These are phyloP conservation scores for Distichodus sexfasciatus DNA, from an alignment of 2,797 vertebrate genomes.

Conservation along the genomic window DNA sequence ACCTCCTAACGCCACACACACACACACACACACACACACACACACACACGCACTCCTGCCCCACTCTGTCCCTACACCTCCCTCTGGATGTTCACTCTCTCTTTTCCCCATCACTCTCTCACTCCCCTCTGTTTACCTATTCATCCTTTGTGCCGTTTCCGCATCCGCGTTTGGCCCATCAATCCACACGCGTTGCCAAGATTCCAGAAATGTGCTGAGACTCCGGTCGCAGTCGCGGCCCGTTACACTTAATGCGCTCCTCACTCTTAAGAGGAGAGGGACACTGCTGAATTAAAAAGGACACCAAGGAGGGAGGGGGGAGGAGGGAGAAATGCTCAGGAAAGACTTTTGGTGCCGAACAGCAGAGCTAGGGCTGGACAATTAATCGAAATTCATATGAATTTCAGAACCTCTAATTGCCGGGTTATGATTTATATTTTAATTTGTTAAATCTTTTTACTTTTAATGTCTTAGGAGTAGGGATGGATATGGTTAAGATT, in stretches of 20 bases:
- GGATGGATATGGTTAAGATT: too few relatives aligned
- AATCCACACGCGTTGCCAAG: constrained; percentile 75
- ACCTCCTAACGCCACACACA: not conserved
- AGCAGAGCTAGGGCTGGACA: too few relatives aligned
- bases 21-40: constrained; percentile 22
- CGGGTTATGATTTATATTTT: too few relatives aligned
- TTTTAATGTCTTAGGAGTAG: too few relatives aligned
- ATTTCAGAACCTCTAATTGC: too few relatives aligned
- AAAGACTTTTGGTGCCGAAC: too few relatives aligned
- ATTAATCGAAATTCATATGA: too few relatives aligned
- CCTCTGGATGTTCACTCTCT: constrained; percentile 73
- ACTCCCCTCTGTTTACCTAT: constrained; percentile 79
- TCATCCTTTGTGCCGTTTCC: constrained; percentile 76
- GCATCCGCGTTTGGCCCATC: constrained; percentile 78
- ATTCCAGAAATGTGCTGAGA: constrained; percentile 72
- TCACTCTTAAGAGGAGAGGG: constrained; percentile 58
- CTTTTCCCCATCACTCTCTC: constrained; percentile 79
- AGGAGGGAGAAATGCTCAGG: too few relatives aligned
- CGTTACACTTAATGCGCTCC: constrained; percentile 61
- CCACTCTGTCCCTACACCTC: constrained; percentile 64
- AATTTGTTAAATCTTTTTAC: too few relatives aligned
- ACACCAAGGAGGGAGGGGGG: too few relatives aligned
- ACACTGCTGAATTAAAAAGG: constrained; percentile 56
- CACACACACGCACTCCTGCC: constrained; percentile 32
- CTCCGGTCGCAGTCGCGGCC: constrained; percentile 61